A percentile compares a stretch with the other conserved stretches of the same genome.
Conservation (phyloP, 92 coral and sea anemone species). For the Nematostella vectensis region DNA sequence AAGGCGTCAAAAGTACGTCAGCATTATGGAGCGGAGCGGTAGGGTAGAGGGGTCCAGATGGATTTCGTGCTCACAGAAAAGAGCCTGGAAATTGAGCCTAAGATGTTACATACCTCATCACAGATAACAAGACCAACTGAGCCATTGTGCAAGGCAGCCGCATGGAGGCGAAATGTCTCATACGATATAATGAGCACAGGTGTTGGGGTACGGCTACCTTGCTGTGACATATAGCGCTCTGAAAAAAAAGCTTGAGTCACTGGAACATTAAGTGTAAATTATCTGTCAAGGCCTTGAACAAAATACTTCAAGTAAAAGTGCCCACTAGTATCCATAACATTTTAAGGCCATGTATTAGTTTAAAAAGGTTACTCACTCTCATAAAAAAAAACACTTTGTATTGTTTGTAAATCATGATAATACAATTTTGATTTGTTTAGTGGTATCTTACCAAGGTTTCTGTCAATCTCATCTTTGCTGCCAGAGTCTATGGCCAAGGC, state of each 20-base stretch:
- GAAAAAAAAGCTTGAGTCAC: not conserved
- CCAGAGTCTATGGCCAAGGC: constrained; percentile 94
- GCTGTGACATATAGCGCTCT: constrained; percentile 83
- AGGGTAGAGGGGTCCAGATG: too few relatives aligned
- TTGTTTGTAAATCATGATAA: too few relatives aligned
- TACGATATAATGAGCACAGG: constrained; percentile 92
- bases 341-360: too few relatives aligned
- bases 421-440: too few relatives aligned
- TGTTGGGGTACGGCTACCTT: constrained; percentile 62
- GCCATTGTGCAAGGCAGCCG: constrained; percentile 55
- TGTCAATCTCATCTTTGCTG: constrained; percentile 79
- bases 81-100: too few relatives aligned
- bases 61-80: too few relatives aligned
- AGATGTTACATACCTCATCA: constrained; percentile 79
- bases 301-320: too few relatives aligned
- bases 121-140: constrained; percentile 89
- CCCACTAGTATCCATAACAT: too few relatives aligned
- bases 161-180: constrained; percentile 93
- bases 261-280: not conserved
- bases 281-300: not conserved
- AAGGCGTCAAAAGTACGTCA: too few relatives aligned
- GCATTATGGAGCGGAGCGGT: too few relatives aligned
- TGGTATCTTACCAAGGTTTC: constrained; percentile 52
- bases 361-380: too few relatives aligned
- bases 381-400: too few relatives aligned